Conservation (phyloP, 2,113 vertebrate species). For the Tupaia tana region DNA sequence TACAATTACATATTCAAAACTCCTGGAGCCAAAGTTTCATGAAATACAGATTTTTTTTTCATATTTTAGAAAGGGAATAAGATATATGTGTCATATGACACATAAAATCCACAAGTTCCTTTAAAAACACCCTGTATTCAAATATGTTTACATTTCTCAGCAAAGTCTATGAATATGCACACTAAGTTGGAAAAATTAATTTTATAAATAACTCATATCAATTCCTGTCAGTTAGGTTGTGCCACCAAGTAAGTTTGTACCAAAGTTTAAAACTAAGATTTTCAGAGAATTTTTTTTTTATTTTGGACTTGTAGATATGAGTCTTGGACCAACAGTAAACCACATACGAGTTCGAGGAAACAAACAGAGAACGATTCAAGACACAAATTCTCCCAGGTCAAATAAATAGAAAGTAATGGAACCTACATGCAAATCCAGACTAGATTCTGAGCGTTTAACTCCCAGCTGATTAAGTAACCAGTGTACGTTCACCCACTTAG, state of each 20-base stretch:
- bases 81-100: not conserved
- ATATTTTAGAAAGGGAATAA: slow-evolving; percentile 3
- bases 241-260: not conserved
- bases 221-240: not conserved
- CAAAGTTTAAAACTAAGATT: not conserved
- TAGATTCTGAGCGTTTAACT: not conserved
- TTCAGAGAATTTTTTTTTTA: not conserved
- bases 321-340: not conserved
- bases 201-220: not conserved
- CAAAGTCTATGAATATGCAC: not conserved
- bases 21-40: not conserved
- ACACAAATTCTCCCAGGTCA: not conserved
- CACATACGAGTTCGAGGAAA: not conserved
- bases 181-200: not conserved
- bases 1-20: not conserved
- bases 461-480: not conserved
- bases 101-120: not conserved
- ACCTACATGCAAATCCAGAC: not conserved
- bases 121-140: not conserved
- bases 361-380: not conserved
- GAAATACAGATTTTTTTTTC: slow-evolving; percentile 11
- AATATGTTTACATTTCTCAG: not conserved
- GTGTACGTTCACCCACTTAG: not conserved
- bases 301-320: not conserved
- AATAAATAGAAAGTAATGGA: not conserved